Evolutionary conservation across 2,797 vertebrate species (phyloP), one percentile per base, ranked within the genome.

Genomic region (Enteromius trimaculatus): DNA sequence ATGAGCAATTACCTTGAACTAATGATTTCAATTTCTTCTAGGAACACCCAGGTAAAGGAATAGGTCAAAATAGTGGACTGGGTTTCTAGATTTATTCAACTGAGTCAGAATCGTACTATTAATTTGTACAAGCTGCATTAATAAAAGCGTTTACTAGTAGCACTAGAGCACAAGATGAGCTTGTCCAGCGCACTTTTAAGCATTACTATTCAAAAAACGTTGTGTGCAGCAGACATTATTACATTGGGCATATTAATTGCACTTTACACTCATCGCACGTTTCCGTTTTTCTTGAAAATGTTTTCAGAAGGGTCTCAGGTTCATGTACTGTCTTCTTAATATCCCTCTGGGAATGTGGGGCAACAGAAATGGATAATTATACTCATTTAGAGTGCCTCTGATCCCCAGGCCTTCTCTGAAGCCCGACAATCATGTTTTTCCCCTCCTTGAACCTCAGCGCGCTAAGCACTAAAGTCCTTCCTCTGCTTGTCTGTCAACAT

Each of bases 391-490:
- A 86, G 84, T 39, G 66, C 23, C 17, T 77, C 85, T 86, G 87
- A 80, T 84, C 88, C 80, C 29, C 87, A 53, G 82, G 91, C 86
- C 84, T 87, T 84, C 82, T 84, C 88, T 88, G 84, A 80, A 87
- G 87, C 86, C 88, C 86, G 87, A 89, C 89, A 88, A 91, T 92
- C 84, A 87, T 77, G 90, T 88, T 88, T 88, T 60, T 77, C 11
- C 26, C 44, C 34, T 80, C 87, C 53, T 71, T 70, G 75, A 70
- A 82, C 71, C 58, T 76, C 60, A 31, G 34, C 6, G 84, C 77
- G 77, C 88, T 85, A 91, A 90, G 87, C 84, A 51, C 86, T 87
- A 76, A 69, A 83, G 69, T 82, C 75, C 70, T 81, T 88, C 80
- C 84, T 72, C 89, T 83, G 84, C 81, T 80, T 85, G 84, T 89